These are phyloP conservation scores for Acipenser ruthenus DNA, from an alignment of 2,797 vertebrate species.

Conservation along the genomic window DNA sequence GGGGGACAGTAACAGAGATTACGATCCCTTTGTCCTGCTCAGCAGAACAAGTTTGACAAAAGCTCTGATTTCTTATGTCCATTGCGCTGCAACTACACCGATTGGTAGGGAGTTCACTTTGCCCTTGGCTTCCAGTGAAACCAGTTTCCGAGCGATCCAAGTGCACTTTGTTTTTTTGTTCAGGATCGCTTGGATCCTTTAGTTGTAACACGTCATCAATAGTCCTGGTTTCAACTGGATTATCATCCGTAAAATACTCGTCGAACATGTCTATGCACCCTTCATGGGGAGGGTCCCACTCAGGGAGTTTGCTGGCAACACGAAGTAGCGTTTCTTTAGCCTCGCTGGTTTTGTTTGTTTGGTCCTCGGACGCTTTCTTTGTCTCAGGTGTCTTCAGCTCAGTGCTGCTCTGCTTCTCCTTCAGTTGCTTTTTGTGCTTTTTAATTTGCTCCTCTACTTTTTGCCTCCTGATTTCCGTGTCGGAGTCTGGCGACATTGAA, in stretches of 20 bases:
- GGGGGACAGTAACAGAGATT: slow-evolving; percentile 63
- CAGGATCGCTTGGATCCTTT: background rate
- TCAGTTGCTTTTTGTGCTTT: slow-evolving; percentile 67
- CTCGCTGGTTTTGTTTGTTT: slow-evolving; percentile 61
- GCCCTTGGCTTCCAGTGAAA: slow-evolving; percentile 30
- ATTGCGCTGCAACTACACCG: slow-evolving; percentile 60
- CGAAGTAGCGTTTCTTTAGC: slow-evolving; percentile 51
- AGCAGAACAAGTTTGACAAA: slow-evolving; percentile 68
- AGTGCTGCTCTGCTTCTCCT: slow-evolving; percentile 46
- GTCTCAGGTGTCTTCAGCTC: slow-evolving; percentile 44
- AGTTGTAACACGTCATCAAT: slow-evolving; percentile 59
- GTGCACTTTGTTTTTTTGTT: slow-evolving; percentile 33
- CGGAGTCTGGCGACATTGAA: slow-evolving; percentile 88
- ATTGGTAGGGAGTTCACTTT: slow-evolving; percentile 36
- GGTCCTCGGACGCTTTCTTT: slow-evolving; percentile 65
- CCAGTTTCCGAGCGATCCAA: slow-evolving; percentile 30
- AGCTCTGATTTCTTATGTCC: slow-evolving; percentile 53
- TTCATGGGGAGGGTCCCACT: slow-evolving; percentile 58
- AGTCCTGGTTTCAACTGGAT: slow-evolving; percentile 75
- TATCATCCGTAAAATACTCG: slow-evolving; percentile 76
- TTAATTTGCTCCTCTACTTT: slow-evolving; percentile 71
- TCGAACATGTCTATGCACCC: slow-evolving; percentile 75
- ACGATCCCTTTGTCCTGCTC: slow-evolving; percentile 74
- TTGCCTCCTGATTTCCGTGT: slow-evolving; percentile 80
- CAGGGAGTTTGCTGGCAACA: slow-evolving; percentile 56